Evolutionary conservation across 2,888 invertebrate species (phyloP), one percentile per base, ranked within the genome.

Genomic region (Lasioglossum pauxillum): DNA sequence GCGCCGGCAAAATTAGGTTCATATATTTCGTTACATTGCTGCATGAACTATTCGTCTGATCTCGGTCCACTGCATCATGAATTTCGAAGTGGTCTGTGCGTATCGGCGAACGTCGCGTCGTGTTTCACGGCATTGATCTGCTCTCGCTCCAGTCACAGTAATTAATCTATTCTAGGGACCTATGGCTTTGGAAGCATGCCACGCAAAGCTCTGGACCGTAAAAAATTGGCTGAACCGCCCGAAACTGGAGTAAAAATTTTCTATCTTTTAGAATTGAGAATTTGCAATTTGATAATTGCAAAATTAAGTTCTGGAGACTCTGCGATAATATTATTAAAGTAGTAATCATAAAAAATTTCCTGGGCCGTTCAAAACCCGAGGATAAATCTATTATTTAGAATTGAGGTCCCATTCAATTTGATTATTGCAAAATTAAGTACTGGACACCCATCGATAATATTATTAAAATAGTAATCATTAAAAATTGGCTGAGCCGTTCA

Each of bases 1-100:
- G 10, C 12, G 2, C 2, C 38, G 2, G n/a, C 0, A 0, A 27
- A 71, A 71, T 41, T n/a, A 41, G 41, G n/a, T n/a, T 41, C 71
- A n/a, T 41, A n/a, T n/a, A 71, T 71, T 71, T 71, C 41, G 41
- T 41, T 71, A 41, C n/a, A 41, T n/a, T 71, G 41, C 41, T 41
- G 14, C 71, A 71, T 44, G 14, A 71, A 71, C n/a, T n/a, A 41
- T 41, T 41, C 35, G 19, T 38, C 69, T 41, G 38, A 5, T n/a
- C 69, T n/a, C 69, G 23, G n/a, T 41, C 41, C 41, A 1, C 38
- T 44, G 14, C n/a, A 14, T n/a, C 71, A 41, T 71, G 71, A 71
- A 71, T 71, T 14, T n/a, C 41, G 5, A 23, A 71, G n/a, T n/a
- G 5, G 38, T 5, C 41, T n/a, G 10, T n/a, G n/a, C 23, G n/a